These are phyloP conservation scores for Pachypeltis micranthus DNA, from an alignment of 1,140 invertebrate genomes.

Conservation along the genomic window DNA sequence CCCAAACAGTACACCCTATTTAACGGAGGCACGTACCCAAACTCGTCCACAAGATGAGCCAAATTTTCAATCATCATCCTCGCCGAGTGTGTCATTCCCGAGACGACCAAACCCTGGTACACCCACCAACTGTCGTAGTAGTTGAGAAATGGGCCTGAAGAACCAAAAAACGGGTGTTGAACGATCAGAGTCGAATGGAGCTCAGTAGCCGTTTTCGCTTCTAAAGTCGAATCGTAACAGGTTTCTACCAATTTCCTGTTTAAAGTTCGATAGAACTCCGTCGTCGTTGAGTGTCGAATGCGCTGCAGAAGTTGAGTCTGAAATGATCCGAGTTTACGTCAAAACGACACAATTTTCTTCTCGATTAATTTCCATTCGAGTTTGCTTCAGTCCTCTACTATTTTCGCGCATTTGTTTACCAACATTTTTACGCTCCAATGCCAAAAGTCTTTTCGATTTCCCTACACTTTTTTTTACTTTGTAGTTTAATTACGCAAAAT, in stretches of 20 bases:
- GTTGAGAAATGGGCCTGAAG: neutral
- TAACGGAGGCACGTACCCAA: neutral
- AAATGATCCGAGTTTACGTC: no score
- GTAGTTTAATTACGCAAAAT: no score
- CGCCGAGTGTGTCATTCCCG: neutral
- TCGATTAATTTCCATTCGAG: no score
- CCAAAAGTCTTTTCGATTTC: no score
- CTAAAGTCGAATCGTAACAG: neutral
- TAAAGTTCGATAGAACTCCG: neutral
- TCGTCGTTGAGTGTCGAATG: neutral
- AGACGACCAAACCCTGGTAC: neutral
- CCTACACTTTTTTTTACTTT: no score
- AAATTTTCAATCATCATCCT: neutral
- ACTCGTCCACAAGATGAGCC: neutral
- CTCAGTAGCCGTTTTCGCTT: neutral
- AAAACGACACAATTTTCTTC: no score
- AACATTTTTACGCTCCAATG: no score
- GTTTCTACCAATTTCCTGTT: neutral
- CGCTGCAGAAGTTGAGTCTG: neutral
- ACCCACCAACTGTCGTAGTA: neutral
- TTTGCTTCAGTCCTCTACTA: no score
- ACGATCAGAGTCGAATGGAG: neutral
- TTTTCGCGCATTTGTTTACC: no score
- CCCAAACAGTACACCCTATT: neutral
- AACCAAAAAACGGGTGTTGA: neutral